Evolutionary conservation across 2,888 invertebrate genomes (phyloP).

Genomic region (Brachypalpus laphriformis): DNA sequence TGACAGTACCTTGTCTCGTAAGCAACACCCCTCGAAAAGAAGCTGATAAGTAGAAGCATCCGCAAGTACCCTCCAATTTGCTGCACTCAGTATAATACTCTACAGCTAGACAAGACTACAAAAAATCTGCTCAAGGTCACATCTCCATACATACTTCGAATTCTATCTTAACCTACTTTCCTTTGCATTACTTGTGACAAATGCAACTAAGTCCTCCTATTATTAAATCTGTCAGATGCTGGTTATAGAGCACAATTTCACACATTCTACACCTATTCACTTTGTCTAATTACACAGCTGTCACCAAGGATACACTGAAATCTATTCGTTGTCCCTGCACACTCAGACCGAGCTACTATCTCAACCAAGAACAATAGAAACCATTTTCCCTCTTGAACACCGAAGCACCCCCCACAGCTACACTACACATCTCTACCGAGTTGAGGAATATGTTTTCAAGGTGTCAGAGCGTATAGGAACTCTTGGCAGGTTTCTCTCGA

Average conservation of each 20-base stretch:
- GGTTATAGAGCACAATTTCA: not conserved
- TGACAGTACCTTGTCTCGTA: too few species aligned
- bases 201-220: not conserved
- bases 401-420: not conserved
- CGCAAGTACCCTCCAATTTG: too few species aligned
- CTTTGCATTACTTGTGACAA: not conserved
- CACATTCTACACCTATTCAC: constrained; percentile 2
- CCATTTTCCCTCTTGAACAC: constrained; percentile 25
- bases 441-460: constrained; percentile 56
- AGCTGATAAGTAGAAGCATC: too few species aligned
- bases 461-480: constrained; percentile 51
- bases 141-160: too few species aligned
- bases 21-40: too few species aligned
- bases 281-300: constrained; percentile 41
- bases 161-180: not conserved
- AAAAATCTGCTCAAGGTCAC: too few species aligned
- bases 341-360: not conserved
- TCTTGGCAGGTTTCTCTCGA: constrained; percentile 45
- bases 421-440: not conserved
- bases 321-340: not conserved
- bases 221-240: not conserved
- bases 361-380: constrained; percentile 50
- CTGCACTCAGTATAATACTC: too few species aligned
- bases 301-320: constrained; percentile 12
- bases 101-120: too few species aligned